Percentiles rank a stretch among this genome's conserved stretches.
Evolutionary conservation across 2,113 vertebrate genomes (phyloP).

Genomic region (Aptenodytes patagonicus): DNA sequence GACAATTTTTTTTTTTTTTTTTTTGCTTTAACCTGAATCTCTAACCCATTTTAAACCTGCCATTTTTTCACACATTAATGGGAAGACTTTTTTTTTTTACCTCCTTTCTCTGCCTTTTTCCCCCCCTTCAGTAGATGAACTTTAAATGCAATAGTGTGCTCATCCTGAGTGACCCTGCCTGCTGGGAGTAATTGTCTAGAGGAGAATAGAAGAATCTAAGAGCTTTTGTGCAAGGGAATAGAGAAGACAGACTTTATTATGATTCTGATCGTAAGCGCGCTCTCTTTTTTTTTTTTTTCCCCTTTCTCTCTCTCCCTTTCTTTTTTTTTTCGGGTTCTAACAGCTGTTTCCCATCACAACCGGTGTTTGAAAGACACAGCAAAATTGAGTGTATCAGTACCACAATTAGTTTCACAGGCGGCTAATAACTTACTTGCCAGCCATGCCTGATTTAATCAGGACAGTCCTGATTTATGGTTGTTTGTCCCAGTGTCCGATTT

Average conservation of each 20-base stretch:
- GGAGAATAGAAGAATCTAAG: slow-evolving; percentile 42
- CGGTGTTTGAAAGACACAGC: slow-evolving; percentile 72
- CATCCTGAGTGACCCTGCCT: slow-evolving; percentile 68
- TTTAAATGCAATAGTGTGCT: slow-evolving; percentile 59
- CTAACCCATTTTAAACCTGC: slow-evolving; percentile 64
- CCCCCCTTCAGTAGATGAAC: slow-evolving; percentile 59
- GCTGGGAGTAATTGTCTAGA: slow-evolving; percentile 72
- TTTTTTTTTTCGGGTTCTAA: slow-evolving; percentile 31
- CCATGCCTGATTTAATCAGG: slow-evolving; percentile 68
- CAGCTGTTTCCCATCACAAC: slow-evolving; percentile 79
- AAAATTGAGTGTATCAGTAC: slow-evolving; percentile 67
- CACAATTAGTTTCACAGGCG: slow-evolving; percentile 74
- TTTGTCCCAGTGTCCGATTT: slow-evolving; percentile 66
- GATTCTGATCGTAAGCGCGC: slow-evolving; percentile 48
- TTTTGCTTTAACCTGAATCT: slow-evolving; percentile 46
- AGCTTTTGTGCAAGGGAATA: slow-evolving; percentile 64
- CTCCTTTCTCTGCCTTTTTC: slow-evolving; percentile 1
- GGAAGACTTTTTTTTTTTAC: neutral
- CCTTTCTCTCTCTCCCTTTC: neutral
- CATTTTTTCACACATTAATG: slow-evolving; percentile 27
- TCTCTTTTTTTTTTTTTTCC: slow-evolving; percentile 1
- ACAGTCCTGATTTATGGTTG: slow-evolving; percentile 65
- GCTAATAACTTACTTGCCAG: slow-evolving; percentile 75
- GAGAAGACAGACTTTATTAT: slow-evolving; percentile 73
- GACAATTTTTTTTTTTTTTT: neutral